Conservation (phyloP, 2,113 vertebrate species). For the Benitochromis conjunctus region DNA sequence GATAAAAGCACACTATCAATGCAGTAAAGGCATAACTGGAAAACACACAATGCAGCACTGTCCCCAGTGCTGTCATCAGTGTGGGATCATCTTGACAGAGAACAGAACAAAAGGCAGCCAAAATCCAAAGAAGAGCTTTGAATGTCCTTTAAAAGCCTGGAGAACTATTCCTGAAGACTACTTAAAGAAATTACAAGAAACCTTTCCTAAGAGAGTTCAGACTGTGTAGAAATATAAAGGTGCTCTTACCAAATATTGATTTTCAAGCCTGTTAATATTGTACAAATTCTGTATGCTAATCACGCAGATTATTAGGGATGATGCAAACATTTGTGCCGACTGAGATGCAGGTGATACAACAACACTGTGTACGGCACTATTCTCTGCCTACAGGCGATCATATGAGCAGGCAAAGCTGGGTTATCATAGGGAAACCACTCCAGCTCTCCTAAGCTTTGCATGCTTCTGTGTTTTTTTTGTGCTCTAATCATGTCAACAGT, state of each 20-base stretch:
- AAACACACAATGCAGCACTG: neutral
- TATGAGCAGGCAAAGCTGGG: slow-evolving; percentile 10
- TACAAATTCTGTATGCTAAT: neutral
- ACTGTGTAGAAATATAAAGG: neutral
- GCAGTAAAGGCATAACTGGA: neutral
- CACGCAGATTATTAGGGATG: neutral
- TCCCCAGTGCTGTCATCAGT: neutral
- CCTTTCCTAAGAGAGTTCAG: neutral
- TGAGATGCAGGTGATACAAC: neutral
- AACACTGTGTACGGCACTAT: neutral
- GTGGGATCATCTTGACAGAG: neutral
- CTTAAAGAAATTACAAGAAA: neutral
- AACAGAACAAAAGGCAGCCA: neutral
- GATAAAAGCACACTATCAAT: neutral
- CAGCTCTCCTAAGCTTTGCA: neutral
- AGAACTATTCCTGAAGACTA: neutral
- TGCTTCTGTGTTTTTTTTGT: neutral
- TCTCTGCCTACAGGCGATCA: neutral
- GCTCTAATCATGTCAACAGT: slow-evolving; percentile 37
- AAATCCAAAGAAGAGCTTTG: neutral
- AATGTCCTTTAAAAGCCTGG: neutral
- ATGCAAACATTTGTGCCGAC: neutral
- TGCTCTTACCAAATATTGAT: neutral
- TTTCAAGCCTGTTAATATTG: neutral
- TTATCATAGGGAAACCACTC: neutral